Percentiles rank a stretch among this genome's conserved stretches.
phyloP scores from a whole-genome alignment of 2,113 vertebrate genomes.

The Scomber colias region DNA sequence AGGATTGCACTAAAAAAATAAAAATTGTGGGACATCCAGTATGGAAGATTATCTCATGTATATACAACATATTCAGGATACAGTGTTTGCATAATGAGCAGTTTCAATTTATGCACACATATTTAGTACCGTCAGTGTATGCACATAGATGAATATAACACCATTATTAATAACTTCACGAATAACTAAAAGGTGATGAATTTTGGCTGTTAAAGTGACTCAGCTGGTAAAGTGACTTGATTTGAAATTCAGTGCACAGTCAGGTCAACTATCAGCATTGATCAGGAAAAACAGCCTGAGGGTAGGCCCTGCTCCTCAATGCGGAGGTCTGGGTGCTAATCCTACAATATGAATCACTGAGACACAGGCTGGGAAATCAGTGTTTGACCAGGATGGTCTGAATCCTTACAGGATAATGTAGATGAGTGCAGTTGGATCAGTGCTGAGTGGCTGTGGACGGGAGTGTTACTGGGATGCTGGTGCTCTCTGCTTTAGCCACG shows the following conservation, averaged over 20 bases:
- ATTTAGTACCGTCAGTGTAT: background rate
- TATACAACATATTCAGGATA: background rate
- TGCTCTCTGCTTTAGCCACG: background rate
- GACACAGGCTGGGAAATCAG: slow-evolving; percentile 41
- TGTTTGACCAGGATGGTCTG: slow-evolving; percentile 41
- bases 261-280: slow-evolving; percentile 57
- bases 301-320: slow-evolving; percentile 43
- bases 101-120: background rate
- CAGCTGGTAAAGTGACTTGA: background rate
- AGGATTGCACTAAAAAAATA: background rate
- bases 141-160: background rate
- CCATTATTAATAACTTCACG: background rate
- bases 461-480: background rate
- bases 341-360: slow-evolving; percentile 42
- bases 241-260: slow-evolving; percentile 48
- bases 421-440: slow-evolving; percentile 32
- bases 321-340: slow-evolving; percentile 56
- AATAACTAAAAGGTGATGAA: background rate
- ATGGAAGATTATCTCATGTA: slow-evolving; percentile 4
- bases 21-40: background rate
- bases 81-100: background rate
- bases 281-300: slow-evolving; percentile 67
- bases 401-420: slow-evolving; percentile 42
- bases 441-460: slow-evolving; percentile 11
- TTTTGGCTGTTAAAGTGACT: background rate